These are phyloP conservation scores for Spinus olivaceus DNA, from an alignment of 2,797 vertebrate genomes.

Conservation along the genomic window DNA sequence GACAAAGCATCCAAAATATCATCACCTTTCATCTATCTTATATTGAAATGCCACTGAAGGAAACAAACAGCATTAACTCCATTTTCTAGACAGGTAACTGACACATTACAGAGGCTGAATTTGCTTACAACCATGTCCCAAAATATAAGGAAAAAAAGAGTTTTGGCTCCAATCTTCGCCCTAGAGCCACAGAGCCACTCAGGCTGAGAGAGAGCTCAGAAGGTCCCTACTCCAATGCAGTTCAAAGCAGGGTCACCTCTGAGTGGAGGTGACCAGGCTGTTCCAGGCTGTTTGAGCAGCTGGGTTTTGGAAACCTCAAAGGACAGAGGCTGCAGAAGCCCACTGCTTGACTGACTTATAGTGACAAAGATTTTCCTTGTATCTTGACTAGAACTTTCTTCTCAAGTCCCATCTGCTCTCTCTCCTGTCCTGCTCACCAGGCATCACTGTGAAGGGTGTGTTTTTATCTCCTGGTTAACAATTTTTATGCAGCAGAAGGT, in stretches of 20 bases:
- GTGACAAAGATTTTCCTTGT: neutral
- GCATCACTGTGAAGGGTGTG: neutral
- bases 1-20: neutral
- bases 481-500: neutral
- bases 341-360: neutral
- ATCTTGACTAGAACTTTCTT: neutral
- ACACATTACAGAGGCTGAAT: neutral
- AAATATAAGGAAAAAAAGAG: neutral
- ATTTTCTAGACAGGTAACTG: neutral
- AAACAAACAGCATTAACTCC: neutral
- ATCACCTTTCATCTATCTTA: neutral
- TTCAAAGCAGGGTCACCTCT: neutral
- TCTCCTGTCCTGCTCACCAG: neutral
- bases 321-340: neutral
- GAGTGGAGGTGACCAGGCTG: neutral
- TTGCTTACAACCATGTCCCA: neutral
- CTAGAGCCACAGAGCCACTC: neutral
- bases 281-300: neutral
- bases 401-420: neutral
- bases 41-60: neutral
- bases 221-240: neutral
- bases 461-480: neutral
- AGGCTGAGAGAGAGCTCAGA: neutral
- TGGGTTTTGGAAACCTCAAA: neutral
- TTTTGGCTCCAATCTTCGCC: neutral